Evolutionary conservation across 2,113 vertebrate genomes (phyloP).

Genomic region (Amphiprion percula): DNA sequence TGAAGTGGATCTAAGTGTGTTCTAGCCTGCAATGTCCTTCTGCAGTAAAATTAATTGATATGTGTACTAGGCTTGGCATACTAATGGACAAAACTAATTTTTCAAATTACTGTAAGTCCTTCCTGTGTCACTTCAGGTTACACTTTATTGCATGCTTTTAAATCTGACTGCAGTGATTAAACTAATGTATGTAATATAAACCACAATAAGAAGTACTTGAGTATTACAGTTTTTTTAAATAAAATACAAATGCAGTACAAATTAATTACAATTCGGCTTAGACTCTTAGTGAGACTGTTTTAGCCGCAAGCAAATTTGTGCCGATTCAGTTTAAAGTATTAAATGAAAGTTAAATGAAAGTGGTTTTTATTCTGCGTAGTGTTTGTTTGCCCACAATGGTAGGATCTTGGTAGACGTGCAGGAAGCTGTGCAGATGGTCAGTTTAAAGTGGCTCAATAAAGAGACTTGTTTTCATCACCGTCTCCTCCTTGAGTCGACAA

Average conservation of each 20-base stretch:
- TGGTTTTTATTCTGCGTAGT: slow-evolving; percentile 29
- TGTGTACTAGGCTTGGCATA: slow-evolving; percentile 63
- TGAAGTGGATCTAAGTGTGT: slow-evolving; percentile 66
- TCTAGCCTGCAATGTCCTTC: slow-evolving; percentile 64
- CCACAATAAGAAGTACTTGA: neutral
- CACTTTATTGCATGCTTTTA: slow-evolving; percentile 64
- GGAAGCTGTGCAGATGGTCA: slow-evolving; percentile 70
- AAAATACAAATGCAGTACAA: slow-evolving; percentile 3
- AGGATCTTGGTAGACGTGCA: slow-evolving; percentile 14
- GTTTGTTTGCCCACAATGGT: slow-evolving; percentile 52
- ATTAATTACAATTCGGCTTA: neutral
- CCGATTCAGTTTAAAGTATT: slow-evolving; percentile 14
- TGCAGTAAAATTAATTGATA: slow-evolving; percentile 73
- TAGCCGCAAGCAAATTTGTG: slow-evolving; percentile 7
- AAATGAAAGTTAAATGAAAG: slow-evolving; percentile 25
- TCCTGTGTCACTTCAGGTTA: slow-evolving; percentile 63
- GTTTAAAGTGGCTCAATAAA: slow-evolving; percentile 75
- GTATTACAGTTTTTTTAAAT: neutral
- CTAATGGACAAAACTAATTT: slow-evolving; percentile 75
- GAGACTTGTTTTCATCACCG: slow-evolving; percentile 63
- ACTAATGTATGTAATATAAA: slow-evolving; percentile 48
- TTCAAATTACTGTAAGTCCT: slow-evolving; percentile 58
- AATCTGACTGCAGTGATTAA: slow-evolving; percentile 61
- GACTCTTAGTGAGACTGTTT: neutral
- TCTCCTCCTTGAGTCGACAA: slow-evolving; percentile 57